Base-by-base conservation (phyloP, 2,888 invertebrate species). In the Rhogogaster chlorosoma region DNA sequence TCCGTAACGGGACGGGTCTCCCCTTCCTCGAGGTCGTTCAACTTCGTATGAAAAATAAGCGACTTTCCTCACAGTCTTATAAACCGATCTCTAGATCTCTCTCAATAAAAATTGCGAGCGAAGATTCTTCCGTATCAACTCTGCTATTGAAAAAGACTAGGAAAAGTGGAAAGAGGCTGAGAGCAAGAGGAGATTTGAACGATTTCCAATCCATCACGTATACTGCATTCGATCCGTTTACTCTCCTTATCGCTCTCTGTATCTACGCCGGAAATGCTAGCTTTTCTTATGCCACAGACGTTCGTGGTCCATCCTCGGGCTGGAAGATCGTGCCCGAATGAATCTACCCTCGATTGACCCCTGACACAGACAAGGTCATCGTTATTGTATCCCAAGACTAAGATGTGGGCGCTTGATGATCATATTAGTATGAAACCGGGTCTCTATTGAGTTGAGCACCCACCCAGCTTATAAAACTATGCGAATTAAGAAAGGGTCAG, bases 1-100 rank as follows among this genome's bases (percentile, higher is more conserved):
- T 70, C 83, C 83, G 83, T 83, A 83, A 83, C 67, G 83, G 83
- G 82, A 67, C 15, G 42, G n/a, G n/a, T 61, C 57, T 53, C 18
- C 32, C n/a, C 49, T 53, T 36, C 22, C 29, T 18, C 15, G 67
- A 70, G 83, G 83, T 83, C 83, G 83, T 83, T 70, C 29, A 83
- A 83, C 83, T 49, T 61, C 61, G 12, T 26, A 61, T 61, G 61
- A 61, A 61, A 61, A n/a, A 70, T 70, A 18, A 36, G 5, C 9
- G 7, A n/a, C 7, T 36, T 70, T 70, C 10, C 15, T 67, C 29
- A 12, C 29, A 12, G 29, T 18, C 67, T 29, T 32, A 10, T 18
- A 5, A 57, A 22, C 26, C 67, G 67, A n/a, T 7, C 53, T n/a
- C 53, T n/a, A 5, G 7, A 6, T 53, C 18, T 53, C n/a, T n/a